These are phyloP conservation scores for Tupaia tana DNA, from an alignment of 2,113 vertebrate species.

Conservation along the genomic window DNA sequence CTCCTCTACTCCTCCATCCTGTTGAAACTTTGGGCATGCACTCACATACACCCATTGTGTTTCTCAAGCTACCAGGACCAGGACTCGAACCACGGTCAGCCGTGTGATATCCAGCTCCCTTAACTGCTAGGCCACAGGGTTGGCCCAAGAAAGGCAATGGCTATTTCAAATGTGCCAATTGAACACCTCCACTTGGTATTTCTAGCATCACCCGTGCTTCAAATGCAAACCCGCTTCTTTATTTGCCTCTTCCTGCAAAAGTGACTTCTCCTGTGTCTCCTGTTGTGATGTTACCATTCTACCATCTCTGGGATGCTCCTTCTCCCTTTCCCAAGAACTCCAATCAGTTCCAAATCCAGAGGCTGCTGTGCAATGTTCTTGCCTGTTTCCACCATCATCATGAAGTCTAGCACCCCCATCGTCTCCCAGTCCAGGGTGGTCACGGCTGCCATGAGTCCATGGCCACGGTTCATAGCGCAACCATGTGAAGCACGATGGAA, in stretches of 20 bases:
- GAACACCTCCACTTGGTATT: not conserved
- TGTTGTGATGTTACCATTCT: not conserved
- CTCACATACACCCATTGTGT: too few relatives aligned
- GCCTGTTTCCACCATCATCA: not conserved
- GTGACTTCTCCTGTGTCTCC: accelerated
- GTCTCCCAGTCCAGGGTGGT: not conserved
- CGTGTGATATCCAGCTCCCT: too few relatives aligned
- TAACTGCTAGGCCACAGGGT: too few relatives aligned
- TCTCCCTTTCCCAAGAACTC: not conserved
- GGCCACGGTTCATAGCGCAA: not conserved
- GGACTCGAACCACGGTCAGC: too few relatives aligned
- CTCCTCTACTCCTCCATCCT: too few relatives aligned
- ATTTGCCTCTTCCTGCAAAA: not conserved
- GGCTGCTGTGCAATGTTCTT: not conserved
- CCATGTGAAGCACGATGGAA: not conserved
- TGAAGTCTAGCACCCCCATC: not conserved
- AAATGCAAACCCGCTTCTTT: accelerated
- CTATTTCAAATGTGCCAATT: not conserved
- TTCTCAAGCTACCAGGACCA: too few relatives aligned
- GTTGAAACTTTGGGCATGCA: too few relatives aligned
- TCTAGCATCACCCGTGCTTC: not conserved
- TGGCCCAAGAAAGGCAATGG: too few relatives aligned
- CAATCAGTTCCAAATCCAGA: not conserved
- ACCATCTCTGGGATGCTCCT: too few relatives aligned
- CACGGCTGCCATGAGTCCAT: not conserved